Conservation (phyloP, 64 coral and sea anemone species). For the Orbicella faveolata region DNA sequence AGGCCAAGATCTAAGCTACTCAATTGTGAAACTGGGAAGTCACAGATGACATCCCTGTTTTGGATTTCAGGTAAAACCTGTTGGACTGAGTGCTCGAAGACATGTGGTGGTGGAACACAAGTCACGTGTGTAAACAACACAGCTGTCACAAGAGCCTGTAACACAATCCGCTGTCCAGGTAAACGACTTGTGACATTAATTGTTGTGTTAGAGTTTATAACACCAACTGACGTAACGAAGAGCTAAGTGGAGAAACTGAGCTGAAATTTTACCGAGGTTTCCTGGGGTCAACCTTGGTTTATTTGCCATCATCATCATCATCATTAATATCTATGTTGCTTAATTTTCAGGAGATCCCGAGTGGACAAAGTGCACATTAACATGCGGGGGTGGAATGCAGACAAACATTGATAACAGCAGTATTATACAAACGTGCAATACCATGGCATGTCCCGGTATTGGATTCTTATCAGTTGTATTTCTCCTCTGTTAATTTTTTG, state of each 20-base stretch:
- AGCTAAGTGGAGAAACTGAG: too few species aligned
- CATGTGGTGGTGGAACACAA: constrained; percentile 67
- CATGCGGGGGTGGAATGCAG: constrained; percentile 67
- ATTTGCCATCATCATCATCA: neutral
- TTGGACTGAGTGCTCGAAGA: constrained; percentile 55
- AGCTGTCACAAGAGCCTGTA: constrained; percentile 50
- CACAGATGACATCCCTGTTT: too few species aligned
- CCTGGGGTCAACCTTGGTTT: too few species aligned
- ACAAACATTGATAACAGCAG: constrained; percentile 39
- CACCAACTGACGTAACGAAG: neutral
- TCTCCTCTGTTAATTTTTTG: neutral
- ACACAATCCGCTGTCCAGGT: constrained; percentile 67
- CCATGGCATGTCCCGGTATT: constrained; percentile 59
- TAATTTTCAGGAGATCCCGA: constrained; percentile 4
- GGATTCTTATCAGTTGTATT: neutral
- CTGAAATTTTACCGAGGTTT: too few species aligned
- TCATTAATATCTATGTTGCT: neutral
- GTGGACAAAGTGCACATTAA: constrained; percentile 61
- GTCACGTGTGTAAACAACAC: constrained; percentile 35
- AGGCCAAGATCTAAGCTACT: too few species aligned
- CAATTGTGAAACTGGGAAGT: too few species aligned
- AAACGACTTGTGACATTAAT: neutral
- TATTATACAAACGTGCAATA: constrained; percentile 60
- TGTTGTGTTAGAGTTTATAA: neutral
- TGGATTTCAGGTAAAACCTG: constrained; percentile 13